Percentiles rank a stretch among this genome's conserved stretches.
phyloP scores from a whole-genome alignment of 2,888 invertebrate species.

The Campoplex capitator region DNA sequence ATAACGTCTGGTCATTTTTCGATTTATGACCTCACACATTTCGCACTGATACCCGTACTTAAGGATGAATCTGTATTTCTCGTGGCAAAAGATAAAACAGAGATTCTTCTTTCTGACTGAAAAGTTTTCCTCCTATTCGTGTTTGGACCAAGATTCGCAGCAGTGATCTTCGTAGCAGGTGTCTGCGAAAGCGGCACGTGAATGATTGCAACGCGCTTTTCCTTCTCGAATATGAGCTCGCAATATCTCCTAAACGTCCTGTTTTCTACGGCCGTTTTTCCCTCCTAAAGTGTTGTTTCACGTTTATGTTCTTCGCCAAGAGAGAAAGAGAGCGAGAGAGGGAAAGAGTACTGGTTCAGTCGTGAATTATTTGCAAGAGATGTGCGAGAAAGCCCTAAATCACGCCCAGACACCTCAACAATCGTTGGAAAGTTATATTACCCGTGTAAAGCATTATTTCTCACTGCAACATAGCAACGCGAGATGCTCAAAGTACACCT shows the following conservation, averaged over 20 bases:
- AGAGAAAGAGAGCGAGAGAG: neutral
- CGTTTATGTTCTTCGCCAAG: slow-evolving; percentile 43
- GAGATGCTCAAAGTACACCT: slow-evolving; percentile 43
- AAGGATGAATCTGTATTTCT: slow-evolving; percentile 72
- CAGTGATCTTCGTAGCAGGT: slow-evolving; percentile 45
- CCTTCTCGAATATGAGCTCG: slow-evolving; percentile 38
- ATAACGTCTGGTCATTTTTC: slow-evolving; percentile 72
- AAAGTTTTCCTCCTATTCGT: slow-evolving; percentile 27
- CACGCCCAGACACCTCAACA: slow-evolving; percentile 52
- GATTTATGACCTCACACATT: slow-evolving; percentile 71
- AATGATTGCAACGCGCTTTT: slow-evolving; percentile 55
- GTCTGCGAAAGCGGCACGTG: slow-evolving; percentile 30
- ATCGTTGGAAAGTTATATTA: slow-evolving; percentile 63
- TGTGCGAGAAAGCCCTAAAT: slow-evolving; percentile 61
- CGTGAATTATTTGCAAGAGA: slow-evolving; percentile 45
- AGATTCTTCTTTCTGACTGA: slow-evolving; percentile 10
- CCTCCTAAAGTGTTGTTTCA: slow-evolving; percentile 27
- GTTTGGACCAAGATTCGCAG: slow-evolving; percentile 29
- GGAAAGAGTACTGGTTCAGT: slow-evolving; percentile 29
- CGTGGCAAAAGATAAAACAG: slow-evolving; percentile 46
- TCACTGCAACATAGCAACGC: slow-evolving; percentile 28
- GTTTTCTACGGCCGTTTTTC: slow-evolving; percentile 19
- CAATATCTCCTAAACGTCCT: slow-evolving; percentile 25
- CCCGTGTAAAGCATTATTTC: slow-evolving; percentile 48
- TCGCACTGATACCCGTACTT: slow-evolving; percentile 71